These are phyloP conservation scores for Nineta flava DNA, from an alignment of 2,888 invertebrate genomes.

Conservation along the genomic window DNA sequence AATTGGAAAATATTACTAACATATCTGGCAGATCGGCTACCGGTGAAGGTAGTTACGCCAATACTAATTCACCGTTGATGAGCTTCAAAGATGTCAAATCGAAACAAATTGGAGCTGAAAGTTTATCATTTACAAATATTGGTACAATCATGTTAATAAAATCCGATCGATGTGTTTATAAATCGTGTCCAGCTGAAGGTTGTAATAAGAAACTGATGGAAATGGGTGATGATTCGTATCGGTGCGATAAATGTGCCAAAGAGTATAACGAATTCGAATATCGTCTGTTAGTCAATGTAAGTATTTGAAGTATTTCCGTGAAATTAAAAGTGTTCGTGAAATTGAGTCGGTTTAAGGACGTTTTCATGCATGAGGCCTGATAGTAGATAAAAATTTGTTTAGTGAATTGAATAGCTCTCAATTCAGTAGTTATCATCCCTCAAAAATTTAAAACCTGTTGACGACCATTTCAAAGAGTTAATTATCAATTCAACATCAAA, in stretches of 20 bases:
- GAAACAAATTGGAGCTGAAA: conserved; percentile 55
- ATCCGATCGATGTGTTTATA: conserved; percentile 74
- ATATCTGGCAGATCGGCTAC: conserved; percentile 34
- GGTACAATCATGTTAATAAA: conserved; percentile 65
- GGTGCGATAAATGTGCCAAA: conserved; percentile 89
- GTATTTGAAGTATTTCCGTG: conserved; percentile 26
- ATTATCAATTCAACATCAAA: too few species aligned
- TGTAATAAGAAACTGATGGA: conserved; percentile 95
- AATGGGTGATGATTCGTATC: conserved; percentile 68
- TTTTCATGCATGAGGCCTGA: too few species aligned
- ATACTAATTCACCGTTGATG: conserved; percentile 49
- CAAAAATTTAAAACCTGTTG: too few species aligned
- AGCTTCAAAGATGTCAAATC: conserved; percentile 59
- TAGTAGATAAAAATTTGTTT: too few species aligned
- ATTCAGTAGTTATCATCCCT: too few species aligned
- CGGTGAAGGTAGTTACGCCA: conserved; percentile 25
- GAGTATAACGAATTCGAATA: conserved; percentile 77
- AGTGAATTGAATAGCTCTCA: too few species aligned
- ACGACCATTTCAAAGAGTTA: too few species aligned
- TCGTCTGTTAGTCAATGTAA: conserved; percentile 63
- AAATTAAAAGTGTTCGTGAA: neutral
- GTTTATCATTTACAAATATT: conserved; percentile 62
- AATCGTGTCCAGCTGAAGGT: conserved; percentile 72
- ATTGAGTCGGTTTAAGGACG: neutral
- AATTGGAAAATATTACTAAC: conserved; percentile 38